A percentile compares a stretch with the other conserved stretches of the same genome.
These are phyloP conservation scores for Biston stratarius DNA, from an alignment of 2,888 invertebrate species.

Conservation along the genomic window DNA sequence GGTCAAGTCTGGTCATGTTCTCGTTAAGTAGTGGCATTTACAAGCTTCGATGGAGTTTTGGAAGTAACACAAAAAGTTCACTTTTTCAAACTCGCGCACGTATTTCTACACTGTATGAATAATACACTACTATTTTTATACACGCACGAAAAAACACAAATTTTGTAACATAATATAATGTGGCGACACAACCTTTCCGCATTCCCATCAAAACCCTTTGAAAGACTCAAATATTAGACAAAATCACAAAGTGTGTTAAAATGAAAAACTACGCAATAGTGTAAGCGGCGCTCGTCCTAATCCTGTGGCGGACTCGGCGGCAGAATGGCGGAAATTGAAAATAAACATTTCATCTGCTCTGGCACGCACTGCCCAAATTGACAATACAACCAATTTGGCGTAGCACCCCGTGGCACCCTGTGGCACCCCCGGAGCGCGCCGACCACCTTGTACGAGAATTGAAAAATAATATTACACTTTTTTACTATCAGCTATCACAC, in stretches of 20 bases:
- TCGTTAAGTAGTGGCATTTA: too few relatives aligned
- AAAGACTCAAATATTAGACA: not conserved
- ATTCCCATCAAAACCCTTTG: too few relatives aligned
- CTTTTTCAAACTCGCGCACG: too few relatives aligned
- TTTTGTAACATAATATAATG: too few relatives aligned
- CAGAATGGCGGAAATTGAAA: conserved; percentile 86
- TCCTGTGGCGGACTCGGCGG: conserved; percentile 77
- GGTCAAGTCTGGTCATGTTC: too few relatives aligned
- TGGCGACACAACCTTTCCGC: too few relatives aligned
- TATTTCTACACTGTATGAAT: too few relatives aligned
- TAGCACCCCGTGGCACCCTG: conserved; percentile 57
- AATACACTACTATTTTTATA: too few relatives aligned
- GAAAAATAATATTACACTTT: conserved; percentile 84
- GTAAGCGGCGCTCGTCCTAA: conserved; percentile 61
- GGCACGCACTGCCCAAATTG: conserved; percentile 86
- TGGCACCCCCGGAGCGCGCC: conserved; percentile 53
- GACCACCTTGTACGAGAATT: conserved; percentile 86
- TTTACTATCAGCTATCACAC: conserved; percentile 51
- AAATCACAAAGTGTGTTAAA: conserved; percentile 33
- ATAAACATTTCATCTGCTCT: conserved; percentile 85
- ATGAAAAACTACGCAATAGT: conserved; percentile 42
- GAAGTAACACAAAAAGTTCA: too few relatives aligned
- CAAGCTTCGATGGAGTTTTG: too few relatives aligned
- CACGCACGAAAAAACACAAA: too few relatives aligned
- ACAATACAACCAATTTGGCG: conserved; percentile 86